Evolutionary conservation across 2,797 vertebrate species (phyloP).

Genomic region (Poliocrania exsul): DNA sequence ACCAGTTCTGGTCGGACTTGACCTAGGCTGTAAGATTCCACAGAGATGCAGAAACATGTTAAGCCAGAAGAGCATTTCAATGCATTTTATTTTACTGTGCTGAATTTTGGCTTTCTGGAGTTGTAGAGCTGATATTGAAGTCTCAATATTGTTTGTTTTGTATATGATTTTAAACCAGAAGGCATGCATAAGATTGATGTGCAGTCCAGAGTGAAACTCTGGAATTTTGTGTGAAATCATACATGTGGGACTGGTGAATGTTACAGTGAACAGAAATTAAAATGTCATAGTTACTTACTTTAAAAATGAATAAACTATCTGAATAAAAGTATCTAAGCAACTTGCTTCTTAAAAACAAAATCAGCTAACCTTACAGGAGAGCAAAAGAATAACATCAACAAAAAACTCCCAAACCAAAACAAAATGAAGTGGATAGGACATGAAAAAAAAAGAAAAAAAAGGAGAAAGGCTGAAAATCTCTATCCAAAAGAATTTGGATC

Average conservation of each 20-base stretch:
- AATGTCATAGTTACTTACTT: background rate
- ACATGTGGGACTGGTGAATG: background rate
- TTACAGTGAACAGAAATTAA: background rate
- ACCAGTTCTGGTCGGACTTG: background rate
- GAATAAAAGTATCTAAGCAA: background rate
- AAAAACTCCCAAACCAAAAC: background rate
- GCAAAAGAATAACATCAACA: background rate
- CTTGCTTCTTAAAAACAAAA: background rate
- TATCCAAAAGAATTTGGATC: background rate
- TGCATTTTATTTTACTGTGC: background rate
- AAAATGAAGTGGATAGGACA: background rate
- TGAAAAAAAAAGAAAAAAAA: background rate
- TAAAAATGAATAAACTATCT: background rate
- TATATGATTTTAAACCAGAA: background rate
- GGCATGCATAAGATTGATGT: background rate
- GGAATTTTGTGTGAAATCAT: background rate
- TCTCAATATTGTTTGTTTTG: background rate
- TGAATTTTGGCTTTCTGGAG: background rate
- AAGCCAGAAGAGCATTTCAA: background rate
- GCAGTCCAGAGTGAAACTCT: background rate
- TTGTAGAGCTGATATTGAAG: background rate
- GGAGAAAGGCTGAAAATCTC: background rate
- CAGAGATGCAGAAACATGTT: background rate
- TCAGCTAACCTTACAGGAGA: rapidly evolving
- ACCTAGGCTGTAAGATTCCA: background rate